These are phyloP conservation scores for Neocrepidodera transversa DNA, from an alignment of 2,888 invertebrate genomes.

Conservation along the genomic window DNA sequence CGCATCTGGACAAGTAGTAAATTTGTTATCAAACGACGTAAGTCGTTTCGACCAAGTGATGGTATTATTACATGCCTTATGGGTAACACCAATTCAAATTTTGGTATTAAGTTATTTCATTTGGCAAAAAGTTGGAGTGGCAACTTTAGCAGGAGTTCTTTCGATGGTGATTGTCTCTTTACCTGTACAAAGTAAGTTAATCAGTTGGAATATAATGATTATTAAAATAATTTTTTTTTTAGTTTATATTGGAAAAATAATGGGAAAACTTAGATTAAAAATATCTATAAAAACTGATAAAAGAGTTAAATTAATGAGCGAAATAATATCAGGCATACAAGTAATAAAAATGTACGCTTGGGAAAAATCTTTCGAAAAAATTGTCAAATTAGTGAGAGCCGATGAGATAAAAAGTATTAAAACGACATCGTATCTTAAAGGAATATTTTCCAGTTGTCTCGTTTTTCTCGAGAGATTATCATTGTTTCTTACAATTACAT, in stretches of 20 bases:
- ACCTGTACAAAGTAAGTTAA: slow-evolving; percentile 62
- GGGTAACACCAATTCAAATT: slow-evolving; percentile 80
- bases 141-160: slow-evolving; percentile 68
- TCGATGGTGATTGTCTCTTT: slow-evolving; percentile 63
- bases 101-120: slow-evolving; percentile 67
- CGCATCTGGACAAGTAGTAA: slow-evolving; percentile 82
- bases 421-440: slow-evolving; percentile 70
- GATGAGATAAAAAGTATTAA: slow-evolving; percentile 69
- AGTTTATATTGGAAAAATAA: slow-evolving; percentile 52
- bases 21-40: slow-evolving; percentile 85
- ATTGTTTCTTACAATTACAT: slow-evolving; percentile 78
- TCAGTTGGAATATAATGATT: neutral
- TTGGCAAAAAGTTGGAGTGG: slow-evolving; percentile 63
- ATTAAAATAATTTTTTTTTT: slow-evolving; percentile 16
- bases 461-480: slow-evolving; percentile 87
- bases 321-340: slow-evolving; percentile 74
- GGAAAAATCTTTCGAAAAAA: slow-evolving; percentile 73
- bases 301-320: slow-evolving; percentile 74
- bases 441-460: slow-evolving; percentile 68
- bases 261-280: slow-evolving; percentile 58
- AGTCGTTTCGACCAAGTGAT: slow-evolving; percentile 78
- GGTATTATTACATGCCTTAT: slow-evolving; percentile 74
- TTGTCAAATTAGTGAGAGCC: slow-evolving; percentile 66
- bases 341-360: slow-evolving; percentile 83
- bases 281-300: slow-evolving; percentile 66